Conservation (phyloP, 2,113 vertebrate species). For the Alligator mississippiensis region DNA sequence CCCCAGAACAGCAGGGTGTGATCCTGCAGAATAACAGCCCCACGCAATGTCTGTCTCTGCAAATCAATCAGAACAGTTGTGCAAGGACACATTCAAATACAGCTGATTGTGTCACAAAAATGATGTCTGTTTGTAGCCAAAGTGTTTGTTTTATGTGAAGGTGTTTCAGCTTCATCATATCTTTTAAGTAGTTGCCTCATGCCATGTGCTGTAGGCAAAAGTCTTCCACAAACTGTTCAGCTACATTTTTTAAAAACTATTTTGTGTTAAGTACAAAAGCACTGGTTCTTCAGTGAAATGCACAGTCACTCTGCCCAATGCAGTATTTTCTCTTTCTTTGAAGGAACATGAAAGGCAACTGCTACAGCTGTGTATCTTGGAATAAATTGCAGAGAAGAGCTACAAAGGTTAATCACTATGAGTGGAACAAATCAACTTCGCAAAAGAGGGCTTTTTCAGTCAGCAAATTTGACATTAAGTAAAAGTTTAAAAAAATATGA, state of each 20-base stretch:
- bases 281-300: not conserved
- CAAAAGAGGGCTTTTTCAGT: not conserved
- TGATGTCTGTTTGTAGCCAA: too few relatives aligned
- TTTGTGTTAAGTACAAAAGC: not conserved
- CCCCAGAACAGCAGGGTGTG: too few relatives aligned
- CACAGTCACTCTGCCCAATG: not conserved
- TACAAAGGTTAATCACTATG: not conserved
- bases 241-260: not conserved
- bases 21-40: too few relatives aligned
- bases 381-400: not conserved
- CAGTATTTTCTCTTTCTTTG: not conserved
- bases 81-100: too few relatives aligned
- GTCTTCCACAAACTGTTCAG: not conserved
- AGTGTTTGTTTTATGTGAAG: not conserved
- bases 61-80: too few relatives aligned
- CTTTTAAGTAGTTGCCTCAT: not conserved
- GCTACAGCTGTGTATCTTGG: not conserved
- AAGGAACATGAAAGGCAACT: not conserved
- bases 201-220: not conserved
- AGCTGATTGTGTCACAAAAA: too few relatives aligned
- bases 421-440: constrained; percentile 4
- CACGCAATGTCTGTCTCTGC: too few relatives aligned
- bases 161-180: not conserved
- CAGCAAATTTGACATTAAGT: not conserved
- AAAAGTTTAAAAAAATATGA: not conserved